Base-by-base conservation (phyloP, 1,140 invertebrate genomes). In the Melanaphis sacchari region DNA sequence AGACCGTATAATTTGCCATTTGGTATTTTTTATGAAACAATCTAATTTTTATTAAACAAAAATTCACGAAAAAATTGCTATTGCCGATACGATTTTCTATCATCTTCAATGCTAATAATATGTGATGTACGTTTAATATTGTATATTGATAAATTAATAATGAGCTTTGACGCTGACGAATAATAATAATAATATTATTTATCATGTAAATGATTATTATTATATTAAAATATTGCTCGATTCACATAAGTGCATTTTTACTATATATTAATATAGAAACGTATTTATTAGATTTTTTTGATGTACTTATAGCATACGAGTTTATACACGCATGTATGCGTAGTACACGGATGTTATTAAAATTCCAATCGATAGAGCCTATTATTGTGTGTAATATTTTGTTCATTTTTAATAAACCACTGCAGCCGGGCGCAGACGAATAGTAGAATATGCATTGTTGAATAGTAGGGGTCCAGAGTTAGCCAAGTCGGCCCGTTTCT, bases 351-450 rank as follows among this genome's bases (percentile, higher is more conserved):
- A 40, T 82, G 38, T 82, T 82, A 82, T 82, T 76, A n/a, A 76
- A 76, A 76, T 76, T 76, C 59, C 59, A 76, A 76, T 76, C 31
- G 59, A 76, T 76, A n/a, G 1, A 21, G 59, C 59, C 59, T n/a
- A 76, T 76, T 76, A 76, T 76, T n/a, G 59, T 76, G 59, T 18
- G 59, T n/a, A 76, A n/a, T 76, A 76, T 76, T 76, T n/a, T 76
- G 59, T n/a, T 76, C 59, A 18, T 76, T n/a, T 76, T 76, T 76
- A 76, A 76, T 76, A 76, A 76, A 76, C 59, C 59, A 76, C n/a
- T n/a, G 31, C 31, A 76, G 59, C 59, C 31, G 31, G 59, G 59
- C 59, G 59, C n/a, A n/a, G 15, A 66, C 59, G 59, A 9, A 43
- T 43, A 43, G 43, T 54, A 66, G 59, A 26, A 66, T 31, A 66